Evolutionary conservation across 2,888 invertebrate genomes (phyloP), one percentile per base, ranked within the genome.

Genomic region (Melitaea athalia): DNA sequence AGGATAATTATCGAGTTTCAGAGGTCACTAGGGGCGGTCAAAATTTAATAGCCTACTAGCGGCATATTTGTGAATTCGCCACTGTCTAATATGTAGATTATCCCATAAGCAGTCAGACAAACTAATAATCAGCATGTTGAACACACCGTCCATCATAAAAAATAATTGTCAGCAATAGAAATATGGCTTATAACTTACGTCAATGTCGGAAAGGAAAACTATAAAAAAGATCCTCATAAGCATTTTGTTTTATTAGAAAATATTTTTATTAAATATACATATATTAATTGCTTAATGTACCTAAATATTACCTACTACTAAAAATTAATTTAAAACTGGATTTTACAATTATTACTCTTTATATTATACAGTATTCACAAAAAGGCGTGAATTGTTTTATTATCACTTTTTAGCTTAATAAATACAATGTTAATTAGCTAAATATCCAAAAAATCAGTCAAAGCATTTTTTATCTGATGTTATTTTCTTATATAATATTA

Each of bases 391-490:
- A 57, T 17, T 64, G 47, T 17, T 38, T 52, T 17, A 49, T 53
- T 43, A 68, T 59, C 42, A 62, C 12, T 68, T 59, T 53, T 45
- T n/a, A n/a, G 17, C 38, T n/a, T 55, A 55, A 55, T 45, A 63
- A 31, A 63, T 43, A 63, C 42, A 57, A 38, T 33, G 14, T 63
- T 31, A 55, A 55, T 31, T 45, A 31, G 31, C 10, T 63, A 31
- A 63, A 24, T 63, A 64, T 68, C 60, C 49, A 57, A 68, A 55
- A n/a, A 55, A 42, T 68, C 64, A 68, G 64, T 64, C 68, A 57
- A 68, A 68, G 64, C 68, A 12, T 31, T 52, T 52, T 12, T 24
- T 52, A 52, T 17, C 52, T 24, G 17, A 24, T 11, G n/a, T 5
- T 6, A 12, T 7, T 38, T n/a, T 14, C 12, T 38, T 38, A 10